A percentile compares a stretch with the other conserved stretches of the same genome.
Conservation (phyloP, 2,888 invertebrate species). For the Caenorhabditis wallacei region DNA sequence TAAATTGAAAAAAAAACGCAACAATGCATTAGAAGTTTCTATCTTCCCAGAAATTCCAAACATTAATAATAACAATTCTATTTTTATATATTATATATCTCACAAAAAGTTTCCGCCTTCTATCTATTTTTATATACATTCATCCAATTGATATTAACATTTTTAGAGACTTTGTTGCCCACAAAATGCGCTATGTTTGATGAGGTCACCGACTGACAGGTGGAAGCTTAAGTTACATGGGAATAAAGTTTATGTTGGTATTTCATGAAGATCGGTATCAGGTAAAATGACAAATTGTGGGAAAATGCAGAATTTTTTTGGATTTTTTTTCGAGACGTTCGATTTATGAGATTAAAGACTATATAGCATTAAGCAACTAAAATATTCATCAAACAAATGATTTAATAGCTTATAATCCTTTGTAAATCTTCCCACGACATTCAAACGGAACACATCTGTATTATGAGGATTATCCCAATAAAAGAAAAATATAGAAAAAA, state of each 20-base stretch:
- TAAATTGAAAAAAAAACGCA: no score
- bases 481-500: background rate
- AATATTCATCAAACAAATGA: background rate
- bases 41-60: constrained; percentile 14
- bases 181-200: constrained; percentile 5
- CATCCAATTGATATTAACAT: background rate
- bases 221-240: background rate
- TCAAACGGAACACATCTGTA: constrained; percentile 3
- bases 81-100: background rate
- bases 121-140: constrained; percentile 17
- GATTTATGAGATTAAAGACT: no score
- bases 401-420: background rate
- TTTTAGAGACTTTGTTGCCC: background rate
- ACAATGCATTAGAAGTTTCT: background rate
- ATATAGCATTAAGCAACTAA: background rate
- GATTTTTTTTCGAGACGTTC: no score
- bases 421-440: constrained; percentile 4
- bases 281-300: no score
- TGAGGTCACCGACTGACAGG: constrained; percentile 19
- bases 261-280: background rate
- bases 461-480: no score
- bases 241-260: background rate
- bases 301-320: no score
- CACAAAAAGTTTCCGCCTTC: background rate
- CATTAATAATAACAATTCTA: constrained; percentile 20